Evolutionary conservation across 1,140 invertebrate genomes (phyloP).

Genomic region (Dufourea novaeangliae): DNA sequence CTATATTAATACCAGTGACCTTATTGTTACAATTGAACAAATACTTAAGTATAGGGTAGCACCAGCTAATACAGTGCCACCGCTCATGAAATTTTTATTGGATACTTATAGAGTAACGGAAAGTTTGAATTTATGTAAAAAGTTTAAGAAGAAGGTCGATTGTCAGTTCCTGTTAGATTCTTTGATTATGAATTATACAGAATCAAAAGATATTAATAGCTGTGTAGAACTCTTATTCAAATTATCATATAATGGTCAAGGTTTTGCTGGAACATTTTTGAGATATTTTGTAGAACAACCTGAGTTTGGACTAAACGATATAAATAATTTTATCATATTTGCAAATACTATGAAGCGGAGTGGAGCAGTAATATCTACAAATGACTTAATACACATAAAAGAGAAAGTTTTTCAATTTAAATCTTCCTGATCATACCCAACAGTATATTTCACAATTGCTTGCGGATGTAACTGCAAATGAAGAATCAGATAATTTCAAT

Average conservation of each 20-base stretch:
- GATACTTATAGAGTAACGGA: slow-evolving; percentile 77
- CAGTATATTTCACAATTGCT: not conserved
- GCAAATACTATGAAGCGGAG: slow-evolving; percentile 20
- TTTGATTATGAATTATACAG: slow-evolving; percentile 60
- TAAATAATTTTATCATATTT: slow-evolving; percentile 15
- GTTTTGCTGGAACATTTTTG: slow-evolving; percentile 42
- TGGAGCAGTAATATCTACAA: slow-evolving; percentile 9
- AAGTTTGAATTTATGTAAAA: slow-evolving; percentile 79
- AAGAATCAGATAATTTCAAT: not conserved
- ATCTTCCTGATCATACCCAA: not conserved
- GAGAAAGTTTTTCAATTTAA: not conserved
- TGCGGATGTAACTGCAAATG: not conserved
- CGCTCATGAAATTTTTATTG: slow-evolving; percentile 81
- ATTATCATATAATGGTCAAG: slow-evolving; percentile 20
- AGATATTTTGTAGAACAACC: not conserved
- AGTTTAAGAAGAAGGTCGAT: slow-evolving; percentile 76
- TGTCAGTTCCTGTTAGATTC: slow-evolving; percentile 69
- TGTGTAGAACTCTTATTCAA: slow-evolving; percentile 64
- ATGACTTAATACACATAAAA: not conserved
- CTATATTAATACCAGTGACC: slow-evolving; percentile 79
- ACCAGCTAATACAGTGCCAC: slow-evolving; percentile 74
- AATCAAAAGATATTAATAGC: slow-evolving; percentile 57
- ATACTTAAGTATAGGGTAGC: slow-evolving; percentile 78
- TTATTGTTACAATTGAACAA: slow-evolving; percentile 79
- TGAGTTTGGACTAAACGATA: not conserved